Percentiles rank a stretch among this genome's conserved stretches.
phyloP scores from a whole-genome alignment of 1,140 invertebrate species.

The Tetragonula clypearis region DNA sequence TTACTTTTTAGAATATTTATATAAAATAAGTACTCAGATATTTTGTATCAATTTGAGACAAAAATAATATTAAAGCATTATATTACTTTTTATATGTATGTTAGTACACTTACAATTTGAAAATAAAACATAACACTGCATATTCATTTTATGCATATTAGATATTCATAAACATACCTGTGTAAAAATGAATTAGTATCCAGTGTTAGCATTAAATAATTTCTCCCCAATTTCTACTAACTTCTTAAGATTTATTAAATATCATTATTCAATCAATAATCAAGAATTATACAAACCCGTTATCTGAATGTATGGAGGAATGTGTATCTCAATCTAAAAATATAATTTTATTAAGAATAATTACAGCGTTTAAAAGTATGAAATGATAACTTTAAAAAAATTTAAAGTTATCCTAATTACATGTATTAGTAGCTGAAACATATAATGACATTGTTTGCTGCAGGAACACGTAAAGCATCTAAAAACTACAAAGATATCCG shows the following conservation, averaged over 20 bases:
- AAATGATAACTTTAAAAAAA: constrained; percentile 17
- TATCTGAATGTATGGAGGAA: constrained; percentile 28
- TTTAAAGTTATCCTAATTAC: constrained; percentile 32
- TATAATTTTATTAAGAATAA: constrained; percentile 30
- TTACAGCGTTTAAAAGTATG: neutral
- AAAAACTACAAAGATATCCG: constrained; percentile 33
- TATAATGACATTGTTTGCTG: constrained; percentile 30
- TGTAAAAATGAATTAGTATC: constrained; percentile 21
- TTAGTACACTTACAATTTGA: constrained; percentile 6
- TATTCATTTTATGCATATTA: constrained; percentile 1
- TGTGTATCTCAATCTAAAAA: constrained; percentile 41
- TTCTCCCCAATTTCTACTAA: constrained; percentile 33
- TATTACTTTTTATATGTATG: constrained; percentile 23
- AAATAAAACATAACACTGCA: constrained; percentile 7
- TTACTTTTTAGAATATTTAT: constrained; percentile 45
- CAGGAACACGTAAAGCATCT: constrained; percentile 41
- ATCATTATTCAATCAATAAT: constrained; percentile 29
- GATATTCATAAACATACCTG: constrained; percentile 17
- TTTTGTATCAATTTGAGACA: neutral
- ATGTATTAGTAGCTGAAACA: constrained; percentile 28
- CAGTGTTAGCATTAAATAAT: constrained; percentile 25
- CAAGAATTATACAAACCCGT: constrained; percentile 43
- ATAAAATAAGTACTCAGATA: constrained; percentile 19
- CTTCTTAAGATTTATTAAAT: constrained; percentile 22
- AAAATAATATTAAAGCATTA: neutral